Evolutionary conservation across 2,888 invertebrate genomes (phyloP), one percentile per base, ranked within the genome.

Genomic region (Rotaria magnacalcarata): DNA sequence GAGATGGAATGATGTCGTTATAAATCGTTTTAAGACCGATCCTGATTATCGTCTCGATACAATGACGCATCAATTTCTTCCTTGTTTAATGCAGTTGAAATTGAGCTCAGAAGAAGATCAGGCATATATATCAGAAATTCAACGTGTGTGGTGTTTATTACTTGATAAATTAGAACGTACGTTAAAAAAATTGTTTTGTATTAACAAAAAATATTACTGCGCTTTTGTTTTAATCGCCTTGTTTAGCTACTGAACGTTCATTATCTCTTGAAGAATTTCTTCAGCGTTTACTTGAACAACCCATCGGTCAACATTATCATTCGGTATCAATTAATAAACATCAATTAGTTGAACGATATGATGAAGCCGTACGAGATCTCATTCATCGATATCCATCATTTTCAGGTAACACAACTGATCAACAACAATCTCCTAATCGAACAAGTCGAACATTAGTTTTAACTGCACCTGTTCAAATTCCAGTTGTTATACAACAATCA

Each of bases 11-110:
- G 80, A 43, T 24, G n/a, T 43, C 24, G 47, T 80, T 0, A 14
- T 80, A n/a, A 11, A 47, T 47, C 43, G 47, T 80, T 80, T 80
- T 47, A 43, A 47, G 47, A 47, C 43, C 3, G 50, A 80, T 19
- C 47, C 85, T 16, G 56, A 85, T 84, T 85, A 56, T 54, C 24
- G 74, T 41, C 74, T 86, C 19, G 85, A 86, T 58, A 85, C 47
- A 47, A 85, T 85, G 85, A 85, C 54, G n/a, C 85, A 84, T 60
- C 74, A 86, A 85, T 85, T 86, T 86, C 84, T 86, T 56, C 80
- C 85, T 50, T 86, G 86, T 52, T 86, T 86, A 84, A 56, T 56
- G 41, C 75, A 85, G 19, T 50, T 86, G 10, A 58, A 24, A 34
- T n/a, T 47, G 2, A 86, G 86, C 52, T 85, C 86, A 27, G 24